Percentiles rank a stretch among this genome's conserved stretches.
phyloP scores from a whole-genome alignment of 2,888 invertebrate genomes.

The Protula sp. region DNA sequence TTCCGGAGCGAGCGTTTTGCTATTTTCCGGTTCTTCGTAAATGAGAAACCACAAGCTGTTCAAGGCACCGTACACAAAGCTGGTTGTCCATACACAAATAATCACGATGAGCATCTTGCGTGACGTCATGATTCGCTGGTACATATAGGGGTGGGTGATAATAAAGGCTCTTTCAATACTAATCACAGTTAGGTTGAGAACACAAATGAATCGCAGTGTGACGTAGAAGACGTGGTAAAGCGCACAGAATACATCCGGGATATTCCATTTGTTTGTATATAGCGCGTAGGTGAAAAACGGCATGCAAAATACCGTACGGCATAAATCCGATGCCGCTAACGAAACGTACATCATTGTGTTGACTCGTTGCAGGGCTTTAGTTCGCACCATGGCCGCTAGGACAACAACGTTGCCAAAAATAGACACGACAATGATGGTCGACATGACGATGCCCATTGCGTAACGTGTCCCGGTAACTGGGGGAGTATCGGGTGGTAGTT shows the following conservation, averaged over 20 bases:
- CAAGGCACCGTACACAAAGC: slow-evolving; percentile 15
- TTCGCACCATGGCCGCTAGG: slow-evolving; percentile 10
- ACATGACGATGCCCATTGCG: neutral
- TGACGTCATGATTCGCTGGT: slow-evolving; percentile 18
- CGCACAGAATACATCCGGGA: slow-evolving; percentile 10
- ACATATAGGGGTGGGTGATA: slow-evolving; percentile 18
- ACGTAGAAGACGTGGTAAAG: slow-evolving; percentile 12
- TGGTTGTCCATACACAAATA: slow-evolving; percentile 12
- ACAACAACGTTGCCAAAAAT: slow-evolving; percentile 15
- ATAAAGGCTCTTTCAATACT: slow-evolving; percentile 20
- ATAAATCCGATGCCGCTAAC: slow-evolving; percentile 15
- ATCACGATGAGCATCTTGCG: slow-evolving; percentile 7
- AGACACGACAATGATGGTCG: neutral
- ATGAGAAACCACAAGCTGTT: slow-evolving; percentile 15
- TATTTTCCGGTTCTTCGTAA: neutral
- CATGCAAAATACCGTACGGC: slow-evolving; percentile 9
- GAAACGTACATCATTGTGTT: slow-evolving; percentile 21
- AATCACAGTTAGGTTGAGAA: slow-evolving; percentile 14
- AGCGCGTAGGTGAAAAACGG: slow-evolving; percentile 14
- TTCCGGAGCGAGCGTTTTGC: neutral
- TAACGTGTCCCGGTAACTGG: neutral
- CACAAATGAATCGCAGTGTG: slow-evolving; percentile 8
- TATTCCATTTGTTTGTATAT: slow-evolving; percentile 3
- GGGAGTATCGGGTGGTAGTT: neutral
- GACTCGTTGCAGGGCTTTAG: slow-evolving; percentile 9